A percentile compares a stretch with the other conserved stretches of the same genome.
Conservation (phyloP, 2,888 invertebrate species). For the Diogma glabrata region DNA sequence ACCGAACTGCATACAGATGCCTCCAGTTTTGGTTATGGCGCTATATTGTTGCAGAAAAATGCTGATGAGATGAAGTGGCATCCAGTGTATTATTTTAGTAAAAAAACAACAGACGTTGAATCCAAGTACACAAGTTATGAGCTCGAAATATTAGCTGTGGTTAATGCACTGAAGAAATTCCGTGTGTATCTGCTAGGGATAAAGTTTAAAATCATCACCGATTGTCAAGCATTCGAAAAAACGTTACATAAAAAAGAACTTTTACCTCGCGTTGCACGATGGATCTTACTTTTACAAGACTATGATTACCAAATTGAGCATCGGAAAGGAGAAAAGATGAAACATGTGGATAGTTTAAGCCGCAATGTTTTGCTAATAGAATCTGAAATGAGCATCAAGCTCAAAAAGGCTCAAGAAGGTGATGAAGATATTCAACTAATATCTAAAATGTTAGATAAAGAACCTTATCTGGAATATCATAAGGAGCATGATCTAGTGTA, state of each 20-base stretch:
- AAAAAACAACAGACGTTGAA: background rate
- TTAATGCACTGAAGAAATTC: conserved; percentile 21
- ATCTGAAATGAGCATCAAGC: background rate
- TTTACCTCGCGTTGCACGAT: conserved; percentile 23
- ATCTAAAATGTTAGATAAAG: no score
- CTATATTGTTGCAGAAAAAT: conserved; percentile 19
- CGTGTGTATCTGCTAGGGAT: conserved; percentile 18
- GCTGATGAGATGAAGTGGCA: conserved; percentile 22
- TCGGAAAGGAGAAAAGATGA: conserved; percentile 26
- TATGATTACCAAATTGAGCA: conserved; percentile 22
- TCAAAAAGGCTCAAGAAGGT: no score
- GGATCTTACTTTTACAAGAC: conserved; percentile 23
- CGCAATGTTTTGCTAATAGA: conserved; percentile 19
- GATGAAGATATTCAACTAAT: no score
- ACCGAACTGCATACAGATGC: conserved; percentile 16
- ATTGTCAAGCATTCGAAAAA: conserved; percentile 14
- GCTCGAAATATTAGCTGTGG: conserved; percentile 24
- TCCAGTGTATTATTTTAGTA: background rate
- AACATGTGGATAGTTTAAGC: conserved; percentile 26
- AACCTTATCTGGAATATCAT: no score
- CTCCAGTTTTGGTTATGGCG: conserved; percentile 21
- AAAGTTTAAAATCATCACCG: conserved; percentile 20
- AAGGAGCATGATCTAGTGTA: no score
- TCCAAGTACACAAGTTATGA: conserved; percentile 12
- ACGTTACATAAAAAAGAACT: conserved; percentile 23